Conservation (phyloP, 2,113 vertebrate genomes). For the Oncorhynchus kisutch region DNA sequence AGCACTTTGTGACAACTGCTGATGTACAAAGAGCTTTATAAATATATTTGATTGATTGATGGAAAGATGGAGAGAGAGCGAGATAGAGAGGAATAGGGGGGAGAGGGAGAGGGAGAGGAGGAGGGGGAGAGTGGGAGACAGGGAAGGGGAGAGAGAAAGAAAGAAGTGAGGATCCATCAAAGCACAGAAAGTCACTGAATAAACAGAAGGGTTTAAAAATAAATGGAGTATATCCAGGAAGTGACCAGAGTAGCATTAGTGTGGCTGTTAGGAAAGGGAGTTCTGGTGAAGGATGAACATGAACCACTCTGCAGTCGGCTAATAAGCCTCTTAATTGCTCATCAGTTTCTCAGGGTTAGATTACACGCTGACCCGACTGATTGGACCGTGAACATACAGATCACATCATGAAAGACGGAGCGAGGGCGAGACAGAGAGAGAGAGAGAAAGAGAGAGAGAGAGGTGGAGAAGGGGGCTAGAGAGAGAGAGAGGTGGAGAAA, state of each 20-base stretch:
- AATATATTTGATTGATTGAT: too few species aligned
- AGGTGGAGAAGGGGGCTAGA: too few species aligned
- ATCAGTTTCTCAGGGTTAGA: conserved; percentile 17
- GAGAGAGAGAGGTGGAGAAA: neutral
- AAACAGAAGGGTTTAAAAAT: conserved; percentile 16
- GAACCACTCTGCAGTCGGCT: neutral
- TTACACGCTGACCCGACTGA: conserved; percentile 25
- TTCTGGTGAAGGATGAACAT: neutral
- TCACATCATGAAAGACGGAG: neutral
- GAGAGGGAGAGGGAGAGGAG: neutral
- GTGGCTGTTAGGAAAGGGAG: neutral
- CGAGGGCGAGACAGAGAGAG: neutral
- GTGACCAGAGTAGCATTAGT: too few species aligned
- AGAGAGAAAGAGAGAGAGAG: neutral
- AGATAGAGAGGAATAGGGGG: neutral
- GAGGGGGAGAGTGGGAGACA: neutral
- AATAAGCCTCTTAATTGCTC: conserved; percentile 17
- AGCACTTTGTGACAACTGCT: too few species aligned
- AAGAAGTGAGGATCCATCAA: conserved; percentile 15
- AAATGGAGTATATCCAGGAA: conserved; percentile 21
- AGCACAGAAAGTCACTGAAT: conserved; percentile 4
- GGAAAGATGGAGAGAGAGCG: neutral
- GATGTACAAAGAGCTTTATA: too few species aligned
- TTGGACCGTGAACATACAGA: neutral
- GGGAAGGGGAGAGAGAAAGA: conserved; percentile 3